These are phyloP conservation scores for Mallotus villosus DNA, from an alignment of 2,797 vertebrate genomes.

Conservation along the genomic window DNA sequence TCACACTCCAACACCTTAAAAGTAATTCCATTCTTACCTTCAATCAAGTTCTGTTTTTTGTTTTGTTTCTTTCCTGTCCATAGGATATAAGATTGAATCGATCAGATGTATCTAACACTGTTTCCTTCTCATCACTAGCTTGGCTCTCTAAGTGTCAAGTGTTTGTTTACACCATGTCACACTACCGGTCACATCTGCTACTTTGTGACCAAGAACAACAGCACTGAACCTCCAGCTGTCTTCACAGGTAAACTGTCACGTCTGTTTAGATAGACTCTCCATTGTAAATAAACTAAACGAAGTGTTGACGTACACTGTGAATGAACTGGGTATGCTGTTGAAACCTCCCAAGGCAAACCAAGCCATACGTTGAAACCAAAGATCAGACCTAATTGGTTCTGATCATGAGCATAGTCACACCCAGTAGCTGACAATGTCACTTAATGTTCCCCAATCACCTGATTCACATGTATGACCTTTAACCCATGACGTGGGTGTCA, in stretches of 20 bases:
- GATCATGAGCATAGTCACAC: neutral
- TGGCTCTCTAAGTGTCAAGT: conserved; percentile 91
- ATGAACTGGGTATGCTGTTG: neutral
- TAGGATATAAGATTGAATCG: too few relatives aligned
- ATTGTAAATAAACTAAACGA: neutral
- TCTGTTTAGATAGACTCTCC: too few relatives aligned
- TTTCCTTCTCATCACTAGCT: conserved; percentile 68
- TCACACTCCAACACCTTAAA: conserved; percentile 86
- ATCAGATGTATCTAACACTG: neutral
- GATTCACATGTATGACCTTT: neutral
- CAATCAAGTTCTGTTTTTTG: neutral
- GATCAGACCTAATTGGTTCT: neutral
- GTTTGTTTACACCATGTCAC: conserved; percentile 94
- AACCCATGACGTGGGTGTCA: neutral
- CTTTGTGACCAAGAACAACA: conserved; percentile 87
- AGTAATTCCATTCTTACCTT: conserved; percentile 65
- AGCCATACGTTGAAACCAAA: neutral
- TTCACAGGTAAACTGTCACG: conserved; percentile 85
- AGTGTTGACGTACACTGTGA: neutral
- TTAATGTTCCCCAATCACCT: neutral
- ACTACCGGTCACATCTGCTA: conserved; percentile 98
- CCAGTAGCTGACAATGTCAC: neutral
- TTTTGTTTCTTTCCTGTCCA: neutral
- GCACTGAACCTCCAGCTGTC: conserved; percentile 87
- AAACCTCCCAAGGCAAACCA: neutral